Percentiles rank a stretch among this genome's conserved stretches.
Conservation (phyloP, 2,113 vertebrate genomes). For the Crotalus horridus region DNA sequence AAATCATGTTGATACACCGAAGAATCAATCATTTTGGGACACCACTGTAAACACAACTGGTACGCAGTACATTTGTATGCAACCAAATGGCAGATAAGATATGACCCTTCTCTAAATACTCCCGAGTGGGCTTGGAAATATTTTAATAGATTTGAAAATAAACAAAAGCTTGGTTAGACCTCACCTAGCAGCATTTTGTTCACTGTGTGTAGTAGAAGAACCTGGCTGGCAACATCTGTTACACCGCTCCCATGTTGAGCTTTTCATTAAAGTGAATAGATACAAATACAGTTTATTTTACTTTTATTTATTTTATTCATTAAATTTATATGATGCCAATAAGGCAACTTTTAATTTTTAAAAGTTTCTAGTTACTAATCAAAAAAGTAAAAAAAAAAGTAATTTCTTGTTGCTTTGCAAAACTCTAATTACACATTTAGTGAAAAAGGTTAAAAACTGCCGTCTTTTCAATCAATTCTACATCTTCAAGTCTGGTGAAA, state of each 20-base stretch:
- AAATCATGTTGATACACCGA: background rate
- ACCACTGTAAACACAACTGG: background rate
- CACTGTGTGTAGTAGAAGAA: background rate
- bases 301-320: background rate
- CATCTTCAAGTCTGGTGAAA: background rate
- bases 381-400: too few species aligned
- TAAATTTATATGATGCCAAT: background rate
- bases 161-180: background rate
- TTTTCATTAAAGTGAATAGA: background rate
- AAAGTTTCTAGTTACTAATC: background rate
- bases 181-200: background rate
- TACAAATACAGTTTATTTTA: background rate
- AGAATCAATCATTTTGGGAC: background rate
- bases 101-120: background rate
- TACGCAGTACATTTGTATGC: too few species aligned
- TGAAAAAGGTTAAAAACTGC: background rate
- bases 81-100: background rate
- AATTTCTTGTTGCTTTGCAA: background rate
- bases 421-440: background rate
- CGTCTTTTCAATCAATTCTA: background rate
- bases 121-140: background rate
- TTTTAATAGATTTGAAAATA: background rate
- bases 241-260: background rate
- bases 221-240: background rate
- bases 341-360: background rate